Base-by-base conservation (phyloP, 2,797 vertebrate species). In the Pagetopsis macropterus region DNA sequence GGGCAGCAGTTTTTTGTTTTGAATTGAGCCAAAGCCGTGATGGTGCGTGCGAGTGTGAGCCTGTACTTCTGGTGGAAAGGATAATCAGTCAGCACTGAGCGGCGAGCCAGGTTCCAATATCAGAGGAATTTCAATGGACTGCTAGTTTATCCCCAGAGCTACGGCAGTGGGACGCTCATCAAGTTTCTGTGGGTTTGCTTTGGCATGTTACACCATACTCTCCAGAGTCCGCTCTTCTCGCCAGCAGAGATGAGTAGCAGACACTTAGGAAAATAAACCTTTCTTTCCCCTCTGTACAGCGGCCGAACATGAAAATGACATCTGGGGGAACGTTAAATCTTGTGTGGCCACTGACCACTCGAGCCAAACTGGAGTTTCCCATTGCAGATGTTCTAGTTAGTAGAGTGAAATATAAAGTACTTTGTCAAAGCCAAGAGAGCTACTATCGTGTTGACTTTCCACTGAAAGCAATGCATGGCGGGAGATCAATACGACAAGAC, bases 181-280 rank as follows among this genome's bases (percentile, higher is more conserved):
- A 27, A 15, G 80, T 88, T 90, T 90, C 87, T 86, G 84, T 23
- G 79, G 76, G 84, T 91, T 91, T 93, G 69, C 65, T 86, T 92
- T 90, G 91, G 88, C 87, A 61, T 51, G 13, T 78, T 65, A 4
- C 57, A 7, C 70, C 62, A 48, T 84, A 80, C 87, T 89, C 83
- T 84, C 79, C 54, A 37, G 69, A 81, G 69, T 46, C 45, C 2
- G 4, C 65, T 60, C 57, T 70, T 44, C 67, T 61, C 19, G 66
- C 69, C 77, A 80, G 76, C 70, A 81, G 76, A 84, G 86, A 87
- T 60, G 75, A 91, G 73, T 62, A 83, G 84, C 76, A 90, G 85
- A 88, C 82, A 64, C 79, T 89, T 82, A 82, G 67, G 68, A 84
- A 93, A 92, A 90, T 66, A 83, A 37, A 71, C 17, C 60, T 14